Base-by-base conservation (phyloP, 2,888 invertebrate genomes). In the Caenorhabditis imperialis region DNA sequence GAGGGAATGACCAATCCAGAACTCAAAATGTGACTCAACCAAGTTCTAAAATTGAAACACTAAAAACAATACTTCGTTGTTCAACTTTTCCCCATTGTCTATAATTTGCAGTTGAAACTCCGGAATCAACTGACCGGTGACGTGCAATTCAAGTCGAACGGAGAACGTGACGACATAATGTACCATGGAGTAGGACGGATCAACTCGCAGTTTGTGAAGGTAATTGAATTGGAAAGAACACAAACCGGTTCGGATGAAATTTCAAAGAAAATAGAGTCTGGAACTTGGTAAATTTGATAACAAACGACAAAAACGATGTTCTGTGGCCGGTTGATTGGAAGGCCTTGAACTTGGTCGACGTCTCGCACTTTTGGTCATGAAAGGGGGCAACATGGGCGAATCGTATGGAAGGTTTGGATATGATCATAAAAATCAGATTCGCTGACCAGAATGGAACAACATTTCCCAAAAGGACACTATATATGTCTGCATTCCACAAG, bases 121-220 rank as follows among this genome's bases (percentile, higher is more conserved):
- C 73, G 71, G n/a, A 72, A 78, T 45, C 81, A 81, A 67, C 57
- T 81, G 40, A 81, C 81, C 33, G 81, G 81, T 23, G 81, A 81
- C 53, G 75, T 81, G 23, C 70, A 71, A 53, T 81, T 81, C 61
- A 65, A 75, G 33, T 40, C 61, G 8, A 62, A 71, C 37, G 81
- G 81, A 40, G 69, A 71, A 25, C 61, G 81, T 22, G 76, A 81
- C 42, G 78, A 81, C 53, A 63, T 78, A n/a, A 74, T 71, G 69
- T 79, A 71, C 53, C 80, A 79, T 40, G 81, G 77, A 23, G 74
- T 80, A 22, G 78, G 80, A 45, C 45, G 78, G 54, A 79, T 80
- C 53, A 80, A 74, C 55, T 67, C 75, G 12, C 76, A 78, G 48
- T 80, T 80, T 65, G 78, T 81, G 25, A 79, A 80, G 74, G 80